phyloP scores from a whole-genome alignment of 2,797 vertebrate genomes.

The Esox lucius region DNA sequence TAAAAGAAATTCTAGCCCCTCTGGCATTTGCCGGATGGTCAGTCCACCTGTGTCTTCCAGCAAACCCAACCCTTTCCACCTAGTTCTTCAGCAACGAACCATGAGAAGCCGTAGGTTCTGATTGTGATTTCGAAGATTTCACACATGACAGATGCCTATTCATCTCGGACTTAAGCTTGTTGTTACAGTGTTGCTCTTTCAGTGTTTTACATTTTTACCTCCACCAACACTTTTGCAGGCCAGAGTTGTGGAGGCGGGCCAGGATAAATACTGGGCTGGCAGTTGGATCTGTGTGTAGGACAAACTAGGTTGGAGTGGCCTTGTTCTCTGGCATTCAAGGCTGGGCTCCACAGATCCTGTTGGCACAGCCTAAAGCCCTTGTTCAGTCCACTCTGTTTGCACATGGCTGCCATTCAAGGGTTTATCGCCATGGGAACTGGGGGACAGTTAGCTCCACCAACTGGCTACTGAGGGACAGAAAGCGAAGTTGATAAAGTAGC shows the following conservation, averaged over 20 bases:
- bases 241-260: slow-evolving; percentile 64
- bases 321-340: slow-evolving; percentile 72
- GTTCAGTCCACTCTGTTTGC: slow-evolving; percentile 67
- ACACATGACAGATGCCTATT: slow-evolving; percentile 47
- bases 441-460: slow-evolving; percentile 41
- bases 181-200: slow-evolving; percentile 51
- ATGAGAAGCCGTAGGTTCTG: slow-evolving; percentile 36
- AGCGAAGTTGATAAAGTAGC: slow-evolving; percentile 55
- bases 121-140: slow-evolving; percentile 53
- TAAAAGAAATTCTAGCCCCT: too few species aligned
- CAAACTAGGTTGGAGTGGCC: slow-evolving; percentile 69
- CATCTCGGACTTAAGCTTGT: slow-evolving; percentile 50
- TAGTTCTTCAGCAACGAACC: slow-evolving; percentile 1
- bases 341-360: slow-evolving; percentile 66
- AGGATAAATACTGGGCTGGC: slow-evolving; percentile 71
- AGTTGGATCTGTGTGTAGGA: slow-evolving; percentile 66
- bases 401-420: slow-evolving; percentile 68
- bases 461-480: slow-evolving; percentile 36
- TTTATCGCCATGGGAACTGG: slow-evolving; percentile 68
- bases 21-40: too few species aligned
- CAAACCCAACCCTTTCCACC: slow-evolving; percentile 20
- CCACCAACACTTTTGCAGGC: slow-evolving; percentile 44
- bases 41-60: background rate
- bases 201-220: slow-evolving; percentile 55
- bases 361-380: slow-evolving; percentile 60